These are phyloP conservation scores for Subanguina moxae DNA, from an alignment of 1,140 invertebrate genomes.

Conservation along the genomic window DNA sequence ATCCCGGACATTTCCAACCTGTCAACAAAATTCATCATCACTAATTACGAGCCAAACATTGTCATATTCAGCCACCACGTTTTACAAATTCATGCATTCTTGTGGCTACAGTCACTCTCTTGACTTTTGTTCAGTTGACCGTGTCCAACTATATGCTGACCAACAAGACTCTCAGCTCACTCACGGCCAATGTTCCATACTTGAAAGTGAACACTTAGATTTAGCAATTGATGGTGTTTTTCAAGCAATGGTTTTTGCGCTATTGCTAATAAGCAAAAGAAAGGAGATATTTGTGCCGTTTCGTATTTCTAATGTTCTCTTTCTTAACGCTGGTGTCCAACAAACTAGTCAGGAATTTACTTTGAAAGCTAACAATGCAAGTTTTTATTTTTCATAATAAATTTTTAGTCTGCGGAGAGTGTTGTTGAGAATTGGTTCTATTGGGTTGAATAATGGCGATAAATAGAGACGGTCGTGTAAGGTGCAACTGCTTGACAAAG, in stretches of 20 bases:
- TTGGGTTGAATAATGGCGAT: too few species aligned
- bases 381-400: too few species aligned
- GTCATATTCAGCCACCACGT: too few species aligned
- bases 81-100: too few species aligned
- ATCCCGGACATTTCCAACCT: too few species aligned
- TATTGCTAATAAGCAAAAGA: background rate
- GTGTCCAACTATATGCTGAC: too few species aligned
- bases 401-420: background rate
- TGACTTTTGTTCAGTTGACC: background rate
- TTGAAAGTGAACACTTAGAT: conserved; percentile 3
- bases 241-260: conserved; percentile 18
- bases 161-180: background rate
- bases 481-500: too few species aligned
- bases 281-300: conserved; percentile 1
- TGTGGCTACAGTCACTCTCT: too few species aligned
- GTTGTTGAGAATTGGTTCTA: background rate
- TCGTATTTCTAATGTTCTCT: conserved; percentile 1
- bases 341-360: background rate
- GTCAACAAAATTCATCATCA: too few species aligned
- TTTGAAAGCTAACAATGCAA: background rate
- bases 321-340: background rate
- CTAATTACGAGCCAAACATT: too few species aligned
- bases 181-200: background rate
- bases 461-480: too few species aligned
- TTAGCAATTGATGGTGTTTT: conserved; percentile 12